Evolutionary conservation across 2,888 invertebrate genomes (phyloP).

Genomic region (Elegia similella): DNA sequence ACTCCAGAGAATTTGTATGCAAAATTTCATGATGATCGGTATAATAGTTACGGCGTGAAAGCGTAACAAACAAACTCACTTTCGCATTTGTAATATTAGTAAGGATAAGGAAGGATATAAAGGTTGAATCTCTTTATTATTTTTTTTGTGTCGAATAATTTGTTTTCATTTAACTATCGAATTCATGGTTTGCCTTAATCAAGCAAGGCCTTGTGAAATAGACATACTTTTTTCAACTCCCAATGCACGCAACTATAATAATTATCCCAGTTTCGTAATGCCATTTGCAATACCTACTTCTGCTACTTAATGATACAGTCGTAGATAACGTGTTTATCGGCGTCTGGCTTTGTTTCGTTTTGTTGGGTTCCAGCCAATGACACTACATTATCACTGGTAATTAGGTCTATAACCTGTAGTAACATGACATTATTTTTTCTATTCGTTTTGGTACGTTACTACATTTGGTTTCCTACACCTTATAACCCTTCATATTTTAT

Average conservation of each 20-base stretch:
- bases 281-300: constrained; percentile 7
- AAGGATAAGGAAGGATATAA: too few species aligned
- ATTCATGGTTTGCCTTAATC: neutral
- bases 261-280: neutral
- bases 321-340: constrained; percentile 8
- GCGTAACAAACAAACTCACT: too few species aligned
- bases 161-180: neutral
- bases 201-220: neutral
- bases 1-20: too few species aligned
- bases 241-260: constrained; percentile 2
- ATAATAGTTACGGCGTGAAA: too few species aligned
- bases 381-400: constrained; percentile 12
- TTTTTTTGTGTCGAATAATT: too few species aligned
- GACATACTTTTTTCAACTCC: neutral
- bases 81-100: too few species aligned
- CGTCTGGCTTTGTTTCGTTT: constrained; percentile 8
- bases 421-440: constrained; percentile 14
- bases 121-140: too few species aligned
- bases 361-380: neutral
- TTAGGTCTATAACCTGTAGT: constrained; percentile 11
- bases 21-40: too few species aligned
- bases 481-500: too few species aligned
- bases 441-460: too few species aligned
- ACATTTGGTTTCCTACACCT: too few species aligned
- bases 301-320: neutral